Evolutionary conservation across 2,888 invertebrate genomes (phyloP), one percentile per base, ranked within the genome.

Genomic region (Orchestes rusci): DNA sequence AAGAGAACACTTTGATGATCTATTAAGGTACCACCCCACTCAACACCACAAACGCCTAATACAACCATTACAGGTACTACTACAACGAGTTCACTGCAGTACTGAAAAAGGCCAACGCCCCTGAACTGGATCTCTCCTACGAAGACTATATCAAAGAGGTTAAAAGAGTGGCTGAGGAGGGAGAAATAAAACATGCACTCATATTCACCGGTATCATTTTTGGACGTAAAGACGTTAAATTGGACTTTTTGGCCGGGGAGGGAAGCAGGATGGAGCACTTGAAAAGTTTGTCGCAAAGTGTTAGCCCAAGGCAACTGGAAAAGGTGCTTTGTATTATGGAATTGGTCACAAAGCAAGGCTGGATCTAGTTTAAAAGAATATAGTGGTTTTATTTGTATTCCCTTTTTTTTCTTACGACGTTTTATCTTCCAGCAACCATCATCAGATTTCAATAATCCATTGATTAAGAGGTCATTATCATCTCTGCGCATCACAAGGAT

Each of bases 21-120:
- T 45, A 16, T 19, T 45, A 1, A 39, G 35, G 39, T 45, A 39
- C n/a, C n/a, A n/a, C n/a, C n/a, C n/a, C n/a, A n/a, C n/a, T n/a
- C n/a, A n/a, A n/a, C n/a, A n/a, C n/a, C n/a, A n/a, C n/a, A n/a
- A n/a, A n/a, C n/a, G n/a, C n/a, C n/a, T n/a, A n/a, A n/a, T n/a
- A n/a, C n/a, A n/a, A n/a, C n/a, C n/a, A n/a, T n/a, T n/a, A n/a
- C n/a, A 44, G 43, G 30, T 33, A 39, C 15, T 47, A 47, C 33
- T 43, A 47, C 15, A 38, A 38, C 3, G 27, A 38, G 39, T 28
- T 47, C 8, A 34, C 29, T 8, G 8, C 18, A 2, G 3, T 28
- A 19, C 16, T 43, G 13, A 2, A 19, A 16, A 37, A 13, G 16
- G 13, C 39, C 12, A 20, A 33, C 8, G 27, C 40, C 4, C 31